phyloP scores from a whole-genome alignment of 2,113 vertebrate species.

The Vombatus ursinus region DNA sequence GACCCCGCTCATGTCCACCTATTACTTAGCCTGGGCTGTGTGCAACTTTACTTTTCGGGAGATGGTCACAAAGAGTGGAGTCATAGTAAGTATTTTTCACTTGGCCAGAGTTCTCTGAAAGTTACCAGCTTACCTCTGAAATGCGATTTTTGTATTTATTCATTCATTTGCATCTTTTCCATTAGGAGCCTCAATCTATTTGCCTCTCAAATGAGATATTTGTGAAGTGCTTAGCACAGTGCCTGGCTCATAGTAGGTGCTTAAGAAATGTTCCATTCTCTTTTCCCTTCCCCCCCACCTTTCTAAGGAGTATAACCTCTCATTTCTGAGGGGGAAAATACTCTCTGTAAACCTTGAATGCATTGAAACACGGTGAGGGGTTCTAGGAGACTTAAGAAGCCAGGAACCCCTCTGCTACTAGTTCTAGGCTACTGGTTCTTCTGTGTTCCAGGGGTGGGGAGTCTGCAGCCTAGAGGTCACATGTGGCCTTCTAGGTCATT shows the following conservation, averaged over 20 bases:
- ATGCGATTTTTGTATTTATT: conserved; percentile 22
- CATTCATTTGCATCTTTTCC: background rate
- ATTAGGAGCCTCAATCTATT: background rate
- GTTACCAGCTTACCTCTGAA: background rate
- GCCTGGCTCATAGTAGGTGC: background rate
- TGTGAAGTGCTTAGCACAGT: background rate
- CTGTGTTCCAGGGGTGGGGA: background rate
- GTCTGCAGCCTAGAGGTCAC: too few relatives aligned
- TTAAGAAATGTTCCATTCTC: background rate
- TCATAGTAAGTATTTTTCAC: conserved; percentile 89
- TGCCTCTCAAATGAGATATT: background rate
- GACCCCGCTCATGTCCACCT: conserved; percentile 98
- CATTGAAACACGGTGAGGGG: background rate
- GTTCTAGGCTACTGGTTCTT: background rate
- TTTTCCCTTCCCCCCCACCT: background rate
- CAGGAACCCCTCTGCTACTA: background rate
- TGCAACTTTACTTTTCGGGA: conserved; percentile 97
- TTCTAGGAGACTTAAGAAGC: background rate
- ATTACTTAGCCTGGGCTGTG: conserved; percentile 97
- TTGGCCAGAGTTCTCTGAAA: conserved; percentile 57
- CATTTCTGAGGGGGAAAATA: background rate
- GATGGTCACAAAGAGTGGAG: conserved; percentile 89
- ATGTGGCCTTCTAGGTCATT: too few relatives aligned
- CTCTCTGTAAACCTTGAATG: background rate
- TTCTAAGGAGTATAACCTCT: background rate